Percentiles rank a stretch among this genome's conserved stretches.
Evolutionary conservation across 2,888 invertebrate species (phyloP).

Genomic region (Mimumesa dahlbomi): DNA sequence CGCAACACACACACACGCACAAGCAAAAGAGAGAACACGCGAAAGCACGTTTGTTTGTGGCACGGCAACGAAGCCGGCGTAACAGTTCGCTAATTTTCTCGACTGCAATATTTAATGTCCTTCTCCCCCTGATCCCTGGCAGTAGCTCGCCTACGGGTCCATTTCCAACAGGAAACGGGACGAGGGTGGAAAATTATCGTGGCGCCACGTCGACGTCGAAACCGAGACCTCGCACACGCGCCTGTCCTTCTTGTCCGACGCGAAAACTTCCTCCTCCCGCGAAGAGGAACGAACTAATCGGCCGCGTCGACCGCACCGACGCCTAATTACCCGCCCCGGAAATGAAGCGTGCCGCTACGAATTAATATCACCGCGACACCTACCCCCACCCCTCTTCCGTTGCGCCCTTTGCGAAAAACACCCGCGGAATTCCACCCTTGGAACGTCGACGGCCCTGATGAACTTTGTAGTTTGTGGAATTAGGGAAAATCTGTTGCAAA

Average conservation of each 20-base stretch:
- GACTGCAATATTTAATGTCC: constrained; percentile 55
- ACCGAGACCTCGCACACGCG: constrained; percentile 17
- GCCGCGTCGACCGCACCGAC: constrained; percentile 43
- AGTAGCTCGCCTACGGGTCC: constrained; percentile 31
- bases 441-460: no score
- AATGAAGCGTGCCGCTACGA: constrained; percentile 60
- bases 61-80: not conserved
- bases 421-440: no score
- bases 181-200: constrained; percentile 60
- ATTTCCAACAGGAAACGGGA: constrained; percentile 44
- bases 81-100: constrained; percentile 58
- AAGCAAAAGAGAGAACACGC: no score
- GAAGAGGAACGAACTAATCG: constrained; percentile 38
- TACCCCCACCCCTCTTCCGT: not conserved
- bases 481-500: no score
- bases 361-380: constrained; percentile 52
- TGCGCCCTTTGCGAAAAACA: no score
- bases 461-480: no score
- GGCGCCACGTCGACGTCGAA: constrained; percentile 57
- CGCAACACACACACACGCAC: no score
- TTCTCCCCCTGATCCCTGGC: constrained; percentile 20
- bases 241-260: constrained; percentile 1
- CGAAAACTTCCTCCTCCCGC: constrained; percentile 29
- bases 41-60: not conserved
- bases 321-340: constrained; percentile 67